Evolutionary conservation across 2,797 vertebrate species (phyloP), one percentile per base, ranked within the genome.

Genomic region (Urocyon cinereoargenteus): DNA sequence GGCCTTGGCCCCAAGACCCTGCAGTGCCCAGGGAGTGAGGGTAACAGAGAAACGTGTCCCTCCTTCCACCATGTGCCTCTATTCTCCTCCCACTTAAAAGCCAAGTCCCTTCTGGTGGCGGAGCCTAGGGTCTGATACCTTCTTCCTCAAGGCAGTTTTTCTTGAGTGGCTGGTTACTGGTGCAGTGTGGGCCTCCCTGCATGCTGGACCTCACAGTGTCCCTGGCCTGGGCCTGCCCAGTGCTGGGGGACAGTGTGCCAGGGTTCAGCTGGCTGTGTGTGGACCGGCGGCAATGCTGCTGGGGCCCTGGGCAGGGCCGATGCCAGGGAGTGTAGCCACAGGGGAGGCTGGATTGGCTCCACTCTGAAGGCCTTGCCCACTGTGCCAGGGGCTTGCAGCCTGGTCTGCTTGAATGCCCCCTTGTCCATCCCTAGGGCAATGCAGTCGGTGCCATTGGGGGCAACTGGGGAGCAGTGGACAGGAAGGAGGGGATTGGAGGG

Each of bases 241-340:
- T 4, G 3, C 70, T 15, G 22, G 13, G 11, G 36, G 70, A 36
- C 13, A 15, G 40, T 8, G 6, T 14, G 24, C 22, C 11, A 26
- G 70, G 40, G 18, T 45, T 45, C 40, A 45, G 40, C 40, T 1
- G 40, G 40, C 40, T 45, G 40, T 45, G 40, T 45, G 40, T 12
- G 61, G 61, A 26, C 26, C 61, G 2, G 21, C 61, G 19, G 72
- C 45, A 4, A 1, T 18, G 45, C 6, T 3, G 36, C 22, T 19
- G 70, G 36, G 70, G 36, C 24, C 68, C 22, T 7, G 14, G 14
- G 40, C 40, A 0, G 24, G 72, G 40, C 24, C 1, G 36, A 26
- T 16, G 40, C 72, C 2, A 24, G 40, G 0, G 6, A 45, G 13
- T 1, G 22, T 6, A 2, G 24, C 40, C 40, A 0, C 7, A 0